phyloP scores from a whole-genome alignment of 2,113 vertebrate species.

The Solea senegalensis region DNA sequence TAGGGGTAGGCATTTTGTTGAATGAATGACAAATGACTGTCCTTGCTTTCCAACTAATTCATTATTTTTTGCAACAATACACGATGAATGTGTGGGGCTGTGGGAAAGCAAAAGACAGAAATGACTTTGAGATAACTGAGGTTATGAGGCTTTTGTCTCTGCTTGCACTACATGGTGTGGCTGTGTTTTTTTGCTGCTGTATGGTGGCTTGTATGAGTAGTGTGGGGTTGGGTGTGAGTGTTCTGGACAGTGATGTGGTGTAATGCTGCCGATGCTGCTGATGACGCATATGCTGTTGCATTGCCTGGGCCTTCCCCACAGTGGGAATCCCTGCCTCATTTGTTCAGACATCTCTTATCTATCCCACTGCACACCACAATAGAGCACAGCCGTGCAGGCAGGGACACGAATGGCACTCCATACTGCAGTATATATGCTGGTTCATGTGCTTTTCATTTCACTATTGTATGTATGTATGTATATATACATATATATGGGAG shows the following conservation, averaged over 20 bases:
- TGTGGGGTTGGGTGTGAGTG: slow-evolving; percentile 55
- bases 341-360: slow-evolving; percentile 42
- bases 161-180: slow-evolving; percentile 2
- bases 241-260: slow-evolving; percentile 70
- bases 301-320: slow-evolving; percentile 69
- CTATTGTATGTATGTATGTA: not conserved
- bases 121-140: slow-evolving; percentile 14
- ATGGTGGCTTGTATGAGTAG: slow-evolving; percentile 52
- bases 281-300: slow-evolving; percentile 73
- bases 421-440: slow-evolving; percentile 3
- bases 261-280: slow-evolving; percentile 57
- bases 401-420: slow-evolving; percentile 2
- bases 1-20: not conserved
- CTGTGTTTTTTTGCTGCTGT: slow-evolving; percentile 28
- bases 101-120: not conserved
- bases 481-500: too few relatives aligned
- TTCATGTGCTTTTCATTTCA: not conserved
- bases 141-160: slow-evolving; percentile 10
- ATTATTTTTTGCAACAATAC: slow-evolving; percentile 17
- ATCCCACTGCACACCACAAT: slow-evolving; percentile 28
- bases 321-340: slow-evolving; percentile 76
- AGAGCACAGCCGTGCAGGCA: not conserved
- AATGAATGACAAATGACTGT: slow-evolving; percentile 22
- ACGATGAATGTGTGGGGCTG: not conserved
- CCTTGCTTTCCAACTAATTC: slow-evolving; percentile 25